Evolutionary conservation across 2,888 invertebrate genomes (phyloP).

Genomic region (Gortyna flavago): DNA sequence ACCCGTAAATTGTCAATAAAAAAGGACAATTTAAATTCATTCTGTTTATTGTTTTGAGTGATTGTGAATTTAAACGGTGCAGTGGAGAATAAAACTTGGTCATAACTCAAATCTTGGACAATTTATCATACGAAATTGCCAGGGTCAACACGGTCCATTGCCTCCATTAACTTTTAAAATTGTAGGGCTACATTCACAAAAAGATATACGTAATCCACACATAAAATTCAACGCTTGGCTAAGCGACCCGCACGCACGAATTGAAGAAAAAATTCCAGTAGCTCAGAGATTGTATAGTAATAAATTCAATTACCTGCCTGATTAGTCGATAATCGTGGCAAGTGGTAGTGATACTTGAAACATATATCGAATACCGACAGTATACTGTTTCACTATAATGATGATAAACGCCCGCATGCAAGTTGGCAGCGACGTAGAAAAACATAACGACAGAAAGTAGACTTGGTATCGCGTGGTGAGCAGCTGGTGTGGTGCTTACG

Average conservation of each 20-base stretch:
- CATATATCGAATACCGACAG: conserved; percentile 52
- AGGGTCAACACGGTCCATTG: conserved; percentile 29
- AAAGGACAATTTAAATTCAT: conserved; percentile 25
- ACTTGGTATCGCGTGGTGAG: conserved; percentile 34
- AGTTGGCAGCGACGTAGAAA: conserved; percentile 28
- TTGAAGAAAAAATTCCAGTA: conserved; percentile 47
- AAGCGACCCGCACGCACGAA: conserved; percentile 17
- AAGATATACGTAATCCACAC: not conserved
- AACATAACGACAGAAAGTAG: conserved; percentile 59
- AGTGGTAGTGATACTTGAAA: conserved; percentile 59
- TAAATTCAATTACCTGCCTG: conserved; percentile 58
- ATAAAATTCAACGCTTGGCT: conserved; percentile 20
- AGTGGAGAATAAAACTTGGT: conserved; percentile 32
- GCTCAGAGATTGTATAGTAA: conserved; percentile 35
- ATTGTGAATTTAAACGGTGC: conserved; percentile 21
- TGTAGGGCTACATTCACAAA: conserved; percentile 26
- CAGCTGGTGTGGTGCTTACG: conserved; percentile 25
- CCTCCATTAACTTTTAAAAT: conserved; percentile 42
- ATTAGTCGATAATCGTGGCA: conserved; percentile 57
- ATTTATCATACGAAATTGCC: conserved; percentile 44
- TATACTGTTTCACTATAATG: conserved; percentile 60
- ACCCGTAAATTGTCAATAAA: conserved; percentile 25
- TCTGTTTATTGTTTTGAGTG: conserved; percentile 19
- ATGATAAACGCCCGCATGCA: conserved; percentile 48
- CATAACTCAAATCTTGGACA: conserved; percentile 45